Evolutionary conservation across 1,140 invertebrate species (phyloP).

Genomic region (Euwallacea similis): DNA sequence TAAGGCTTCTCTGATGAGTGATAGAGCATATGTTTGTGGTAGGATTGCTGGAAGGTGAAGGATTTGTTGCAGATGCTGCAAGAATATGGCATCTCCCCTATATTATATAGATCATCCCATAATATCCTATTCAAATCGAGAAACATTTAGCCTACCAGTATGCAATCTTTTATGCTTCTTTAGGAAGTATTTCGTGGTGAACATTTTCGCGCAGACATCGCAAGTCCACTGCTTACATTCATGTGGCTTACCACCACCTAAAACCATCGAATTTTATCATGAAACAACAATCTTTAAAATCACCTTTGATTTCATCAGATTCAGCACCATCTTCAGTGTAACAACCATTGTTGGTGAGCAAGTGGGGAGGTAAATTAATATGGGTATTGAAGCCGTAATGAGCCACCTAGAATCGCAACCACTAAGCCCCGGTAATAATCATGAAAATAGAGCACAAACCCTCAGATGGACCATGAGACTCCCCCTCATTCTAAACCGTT

Average conservation of each 20-base stretch:
- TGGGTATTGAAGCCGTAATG: slow-evolving; percentile 34
- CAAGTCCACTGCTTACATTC: slow-evolving; percentile 69
- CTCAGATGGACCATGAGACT: slow-evolving; percentile 79
- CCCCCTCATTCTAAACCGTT: slow-evolving; percentile 78
- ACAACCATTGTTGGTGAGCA: slow-evolving; percentile 5
- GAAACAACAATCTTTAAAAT: no score
- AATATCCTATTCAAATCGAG: neutral
- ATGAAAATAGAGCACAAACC: slow-evolving; percentile 52
- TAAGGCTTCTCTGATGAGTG: slow-evolving; percentile 86
- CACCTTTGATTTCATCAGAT: no score
- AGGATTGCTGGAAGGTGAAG: slow-evolving; percentile 90
- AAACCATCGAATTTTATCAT: no score
- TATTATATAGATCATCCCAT: slow-evolving; percentile 41
- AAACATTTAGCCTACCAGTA: slow-evolving; percentile 56
- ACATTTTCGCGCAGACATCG: slow-evolving; percentile 80
- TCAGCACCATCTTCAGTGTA: neutral
- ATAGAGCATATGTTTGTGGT: slow-evolving; percentile 86
- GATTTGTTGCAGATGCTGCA: slow-evolving; percentile 84
- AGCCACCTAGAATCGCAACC: slow-evolving; percentile 22
- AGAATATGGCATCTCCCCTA: slow-evolving; percentile 84
- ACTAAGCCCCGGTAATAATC: neutral
- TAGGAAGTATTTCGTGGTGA: slow-evolving; percentile 87
- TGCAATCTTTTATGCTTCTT: slow-evolving; percentile 88
- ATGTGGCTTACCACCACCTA: neutral
- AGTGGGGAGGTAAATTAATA: slow-evolving; percentile 18